Evolutionary conservation across 37 sponge, comb jelly and placozoan genomes (phyloP).

Genomic region (Bolinopsis microptera): DNA sequence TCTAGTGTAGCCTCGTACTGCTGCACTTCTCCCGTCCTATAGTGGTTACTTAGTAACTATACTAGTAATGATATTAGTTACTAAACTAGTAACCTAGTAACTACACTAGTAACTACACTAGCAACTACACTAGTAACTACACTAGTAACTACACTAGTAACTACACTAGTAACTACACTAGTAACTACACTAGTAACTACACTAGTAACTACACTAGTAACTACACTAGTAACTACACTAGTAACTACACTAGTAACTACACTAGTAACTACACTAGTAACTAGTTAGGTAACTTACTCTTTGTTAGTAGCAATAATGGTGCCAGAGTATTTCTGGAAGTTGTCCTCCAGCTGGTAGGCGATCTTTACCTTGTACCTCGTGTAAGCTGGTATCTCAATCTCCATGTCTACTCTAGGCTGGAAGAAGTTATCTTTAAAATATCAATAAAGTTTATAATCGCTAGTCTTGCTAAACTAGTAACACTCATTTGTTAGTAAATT

Average conservation of each 20-base stretch:
- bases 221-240: no score
- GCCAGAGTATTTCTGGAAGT: constrained; percentile 22
- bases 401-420: constrained; percentile 19
- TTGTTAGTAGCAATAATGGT: neutral
- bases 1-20: neutral
- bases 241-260: neutral
- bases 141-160: no score
- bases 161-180: neutral
- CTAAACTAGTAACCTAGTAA: neutral
- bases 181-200: neutral
- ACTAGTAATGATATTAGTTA: neutral
- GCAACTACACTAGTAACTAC: neutral
- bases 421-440: neutral
- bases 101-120: neutral
- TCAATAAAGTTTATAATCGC: neutral
- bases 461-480: neutral
- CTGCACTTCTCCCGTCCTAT: neutral
- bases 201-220: neutral
- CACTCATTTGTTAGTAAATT: neutral
- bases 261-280: neutral
- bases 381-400: constrained; percentile 23
- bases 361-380: constrained; percentile 34
- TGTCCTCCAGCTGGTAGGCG: constrained; percentile 32
- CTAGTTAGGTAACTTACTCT: constrained; percentile 14
- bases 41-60: neutral